Evolutionary conservation across 2,888 invertebrate species (phyloP).

Genomic region (Isotomurus palustris): DNA sequence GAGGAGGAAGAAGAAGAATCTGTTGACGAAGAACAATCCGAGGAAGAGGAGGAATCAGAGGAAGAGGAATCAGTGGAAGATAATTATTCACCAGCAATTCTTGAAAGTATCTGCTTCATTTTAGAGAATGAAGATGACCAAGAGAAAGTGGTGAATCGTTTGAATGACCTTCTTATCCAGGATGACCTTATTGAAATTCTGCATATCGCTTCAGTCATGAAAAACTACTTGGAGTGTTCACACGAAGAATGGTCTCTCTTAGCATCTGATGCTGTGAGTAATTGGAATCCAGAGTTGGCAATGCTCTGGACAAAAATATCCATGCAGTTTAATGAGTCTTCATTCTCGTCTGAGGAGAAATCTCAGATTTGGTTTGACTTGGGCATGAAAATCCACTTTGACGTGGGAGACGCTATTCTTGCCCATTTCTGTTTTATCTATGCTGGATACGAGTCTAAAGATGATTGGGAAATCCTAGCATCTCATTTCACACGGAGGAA

Average conservation of each 20-base stretch:
- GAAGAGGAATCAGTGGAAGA: no score
- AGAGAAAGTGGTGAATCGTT: conserved; percentile 18
- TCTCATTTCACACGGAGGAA: conserved; percentile 20
- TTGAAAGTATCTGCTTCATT: conserved; percentile 12
- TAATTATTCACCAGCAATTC: neutral
- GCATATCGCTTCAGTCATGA: conserved; percentile 28
- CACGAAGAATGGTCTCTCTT: conserved; percentile 25
- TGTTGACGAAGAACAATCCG: no score
- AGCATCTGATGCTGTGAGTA: conserved; percentile 18
- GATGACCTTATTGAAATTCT: conserved; percentile 30
- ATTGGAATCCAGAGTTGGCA: conserved; percentile 29
- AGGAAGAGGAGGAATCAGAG: no score
- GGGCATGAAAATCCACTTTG: conserved; percentile 27
- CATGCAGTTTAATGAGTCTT: conserved; percentile 12
- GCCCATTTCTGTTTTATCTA: conserved; percentile 35
- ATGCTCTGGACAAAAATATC: conserved; percentile 40
- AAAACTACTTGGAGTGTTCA: conserved; percentile 22
- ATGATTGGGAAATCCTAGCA: conserved; percentile 27
- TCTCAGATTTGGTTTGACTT: conserved; percentile 29
- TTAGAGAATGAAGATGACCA: conserved; percentile 23
- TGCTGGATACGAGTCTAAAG: conserved; percentile 13
- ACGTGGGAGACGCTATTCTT: conserved; percentile 23
- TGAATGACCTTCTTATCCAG: conserved; percentile 24
- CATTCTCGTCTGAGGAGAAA: no score
- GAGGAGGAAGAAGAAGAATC: no score